Conservation (phyloP, 2,113 vertebrate genomes). For the Phaethon lepturus region DNA sequence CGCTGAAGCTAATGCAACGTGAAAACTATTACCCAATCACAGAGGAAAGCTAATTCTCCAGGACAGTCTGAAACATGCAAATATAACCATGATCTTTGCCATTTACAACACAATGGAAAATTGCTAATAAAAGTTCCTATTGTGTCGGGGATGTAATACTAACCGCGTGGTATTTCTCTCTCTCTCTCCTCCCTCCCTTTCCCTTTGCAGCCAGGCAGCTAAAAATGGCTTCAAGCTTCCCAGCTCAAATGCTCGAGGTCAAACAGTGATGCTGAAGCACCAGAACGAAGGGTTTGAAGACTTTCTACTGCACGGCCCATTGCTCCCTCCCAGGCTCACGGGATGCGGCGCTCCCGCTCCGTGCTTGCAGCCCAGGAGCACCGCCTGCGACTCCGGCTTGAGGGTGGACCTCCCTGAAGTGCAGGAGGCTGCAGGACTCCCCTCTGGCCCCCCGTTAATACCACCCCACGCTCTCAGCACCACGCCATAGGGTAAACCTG, state of each 20-base stretch:
- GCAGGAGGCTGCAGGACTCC: background rate
- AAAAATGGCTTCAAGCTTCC: background rate
- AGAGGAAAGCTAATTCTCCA: background rate
- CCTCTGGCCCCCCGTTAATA: background rate
- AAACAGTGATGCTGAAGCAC: background rate
- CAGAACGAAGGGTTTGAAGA: background rate
- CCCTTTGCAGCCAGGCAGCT: conserved; percentile 23
- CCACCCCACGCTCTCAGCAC: rapidly evolving
- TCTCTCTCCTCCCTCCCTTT: background rate
- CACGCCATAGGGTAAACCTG: background rate
- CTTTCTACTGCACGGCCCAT: rapidly evolving
- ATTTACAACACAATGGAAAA: conserved; percentile 60
- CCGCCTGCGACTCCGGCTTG: background rate
- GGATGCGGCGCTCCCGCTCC: rapidly evolving
- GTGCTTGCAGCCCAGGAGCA: rapidly evolving
- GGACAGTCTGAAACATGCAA: conserved; percentile 11
- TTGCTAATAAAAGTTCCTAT: conserved; percentile 63
- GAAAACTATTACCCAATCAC: background rate
- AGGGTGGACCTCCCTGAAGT: no score
- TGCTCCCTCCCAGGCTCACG: background rate
- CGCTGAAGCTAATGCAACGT: background rate
- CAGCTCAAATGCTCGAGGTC: background rate
- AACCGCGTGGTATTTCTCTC: conserved; percentile 7
- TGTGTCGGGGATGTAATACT: conserved; percentile 26
- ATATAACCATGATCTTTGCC: conserved; percentile 15